Conservation (phyloP, 2,888 invertebrate genomes). For the Stramonita haemastoma region DNA sequence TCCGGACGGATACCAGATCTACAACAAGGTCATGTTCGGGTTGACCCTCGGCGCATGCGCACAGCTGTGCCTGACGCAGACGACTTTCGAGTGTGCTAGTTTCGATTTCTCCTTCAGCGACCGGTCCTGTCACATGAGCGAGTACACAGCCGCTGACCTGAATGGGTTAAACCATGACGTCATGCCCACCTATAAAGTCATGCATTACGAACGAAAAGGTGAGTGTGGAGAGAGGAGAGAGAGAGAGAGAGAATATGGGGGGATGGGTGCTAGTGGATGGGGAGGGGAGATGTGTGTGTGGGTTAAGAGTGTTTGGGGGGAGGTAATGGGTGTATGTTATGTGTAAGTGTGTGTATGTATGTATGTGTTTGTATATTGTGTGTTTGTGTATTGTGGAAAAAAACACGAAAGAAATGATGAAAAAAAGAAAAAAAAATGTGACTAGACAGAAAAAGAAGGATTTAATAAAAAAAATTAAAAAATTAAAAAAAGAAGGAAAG, state of each 20-base stretch:
- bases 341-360: not conserved
- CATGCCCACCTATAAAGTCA: slow-evolving; percentile 60
- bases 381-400: not conserved
- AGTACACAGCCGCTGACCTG: slow-evolving; percentile 71
- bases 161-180: slow-evolving; percentile 65
- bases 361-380: not conserved
- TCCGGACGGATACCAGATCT: slow-evolving; percentile 66
- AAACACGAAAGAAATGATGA: too few relatives aligned
- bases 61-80: slow-evolving; percentile 71
- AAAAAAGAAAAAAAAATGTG: too few relatives aligned
- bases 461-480: too few relatives aligned
- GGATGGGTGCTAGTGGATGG: too few relatives aligned
- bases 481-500: too few relatives aligned
- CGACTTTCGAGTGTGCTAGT: slow-evolving; percentile 68
- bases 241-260: too few relatives aligned
- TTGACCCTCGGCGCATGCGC: slow-evolving; percentile 72
- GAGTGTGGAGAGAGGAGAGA: not conserved
- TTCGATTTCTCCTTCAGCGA: slow-evolving; percentile 72
- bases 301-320: too few relatives aligned
- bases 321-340: not conserved
- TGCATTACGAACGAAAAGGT: slow-evolving; percentile 75
- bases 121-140: slow-evolving; percentile 71
- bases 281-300: too few relatives aligned
- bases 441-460: too few relatives aligned
- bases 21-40: slow-evolving; percentile 68